Base-by-base conservation (phyloP, 1,140 invertebrate species). In the Diorhabda elongata region DNA sequence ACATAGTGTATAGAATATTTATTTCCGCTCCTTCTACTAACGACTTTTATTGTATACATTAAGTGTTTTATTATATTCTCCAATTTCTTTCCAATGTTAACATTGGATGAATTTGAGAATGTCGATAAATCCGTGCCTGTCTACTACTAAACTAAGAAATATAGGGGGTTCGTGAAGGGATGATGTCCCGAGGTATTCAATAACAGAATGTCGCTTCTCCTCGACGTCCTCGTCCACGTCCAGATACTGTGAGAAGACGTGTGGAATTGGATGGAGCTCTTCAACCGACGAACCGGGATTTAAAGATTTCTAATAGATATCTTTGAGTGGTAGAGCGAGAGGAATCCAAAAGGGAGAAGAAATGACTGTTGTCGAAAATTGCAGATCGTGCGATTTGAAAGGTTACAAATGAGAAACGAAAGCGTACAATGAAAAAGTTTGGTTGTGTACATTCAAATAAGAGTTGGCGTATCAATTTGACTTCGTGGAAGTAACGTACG, bases 221-320 rank as follows among this genome's bases (percentile, higher is more conserved):
- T 52, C 47, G 3, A n/a, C 47, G 47, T 52, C 3, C 47, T 73
- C 71, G 70, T 44, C 65, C 67, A 66, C 60, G 70, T 58, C 62
- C 71, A 72, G 73, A 74, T 74, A 71, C 73, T 70, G 65, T 69
- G 71, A 70, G 73, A 66, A 72, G 73, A 74, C 73, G 70, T 71
- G 71, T 67, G 73, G 71, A 77, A 77, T 77, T 76, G 76, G 74
- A 76, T 73, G 69, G 73, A 70, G 76, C 72, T 72, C 75, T 70
- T 61, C 74, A 71, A 8, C 69, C 59, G 65, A 62, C 74, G 69
- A 76, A 74, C 71, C 70, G 71, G 79, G 77, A 79, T 80, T 81
- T 81, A 81, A 81, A 79, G 79, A 81, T 81, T 80, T 81, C 79
- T 81, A 81, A 81, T 81, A 80, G 80, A 81, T 81, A 80, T 80